Conservation (phyloP, 2,888 invertebrate genomes). For the Acrobasis consociella region DNA sequence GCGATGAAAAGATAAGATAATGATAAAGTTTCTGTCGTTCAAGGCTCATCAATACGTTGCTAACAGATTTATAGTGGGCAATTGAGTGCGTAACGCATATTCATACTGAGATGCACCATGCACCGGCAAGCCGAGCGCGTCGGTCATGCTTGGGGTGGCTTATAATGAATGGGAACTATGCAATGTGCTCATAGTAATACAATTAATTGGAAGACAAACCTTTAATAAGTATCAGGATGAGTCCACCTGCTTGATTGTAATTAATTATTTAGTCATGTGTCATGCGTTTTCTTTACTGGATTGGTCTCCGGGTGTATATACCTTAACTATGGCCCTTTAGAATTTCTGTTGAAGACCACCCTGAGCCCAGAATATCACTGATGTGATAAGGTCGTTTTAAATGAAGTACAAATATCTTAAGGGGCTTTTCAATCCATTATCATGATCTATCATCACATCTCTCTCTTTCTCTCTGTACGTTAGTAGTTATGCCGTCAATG, state of each 20-base stretch:
- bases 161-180: constrained; percentile 17
- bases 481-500: too few species aligned
- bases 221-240: not conserved
- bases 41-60: constrained; percentile 22
- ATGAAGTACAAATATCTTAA: too few species aligned
- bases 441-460: too few species aligned
- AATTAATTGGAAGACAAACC: constrained; percentile 13
- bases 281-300: too few species aligned
- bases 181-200: constrained; percentile 3
- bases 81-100: constrained; percentile 19
- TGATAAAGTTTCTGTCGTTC: constrained; percentile 24
- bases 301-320: too few species aligned
- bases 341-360: too few species aligned
- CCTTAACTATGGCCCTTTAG: too few species aligned
- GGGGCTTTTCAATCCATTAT: too few species aligned
- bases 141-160: constrained; percentile 18
- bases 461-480: too few species aligned
- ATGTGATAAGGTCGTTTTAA: too few species aligned
- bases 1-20: constrained; percentile 16
- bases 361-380: too few species aligned
- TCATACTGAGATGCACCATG: constrained; percentile 11
- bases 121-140: constrained; percentile 9
- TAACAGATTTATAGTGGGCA: constrained; percentile 17
- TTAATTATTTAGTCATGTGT: too few species aligned
- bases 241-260: not conserved